Evolutionary conservation across 2,888 invertebrate species (phyloP).

Genomic region (Oxycera nigricornis): DNA sequence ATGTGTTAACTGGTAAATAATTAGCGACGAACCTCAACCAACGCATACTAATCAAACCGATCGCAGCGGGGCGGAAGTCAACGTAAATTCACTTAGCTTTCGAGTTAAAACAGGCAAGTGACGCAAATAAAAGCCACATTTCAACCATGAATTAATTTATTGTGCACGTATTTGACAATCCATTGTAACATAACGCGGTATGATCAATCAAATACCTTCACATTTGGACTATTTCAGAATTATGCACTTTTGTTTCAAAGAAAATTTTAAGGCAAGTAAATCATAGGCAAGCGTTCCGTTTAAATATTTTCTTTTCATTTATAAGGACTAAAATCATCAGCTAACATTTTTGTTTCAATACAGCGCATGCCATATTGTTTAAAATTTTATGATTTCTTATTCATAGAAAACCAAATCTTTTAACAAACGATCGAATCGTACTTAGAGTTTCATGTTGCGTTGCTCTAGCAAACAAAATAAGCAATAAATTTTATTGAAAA

Average conservation of each 20-base stretch:
- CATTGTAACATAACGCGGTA: slow-evolving; percentile 9
- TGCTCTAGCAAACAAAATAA: too few species aligned
- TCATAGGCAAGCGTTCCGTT: not conserved
- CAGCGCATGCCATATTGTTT: too few species aligned
- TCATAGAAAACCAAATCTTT: not conserved
- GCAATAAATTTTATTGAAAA: too few species aligned
- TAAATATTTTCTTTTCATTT: too few species aligned
- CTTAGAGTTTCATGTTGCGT: too few species aligned
- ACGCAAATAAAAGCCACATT: not conserved
- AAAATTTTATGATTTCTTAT: not conserved
- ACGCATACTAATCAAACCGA: too few species aligned
- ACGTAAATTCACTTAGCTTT: too few species aligned
- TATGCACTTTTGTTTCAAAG: not conserved
- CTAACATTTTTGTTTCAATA: too few species aligned
- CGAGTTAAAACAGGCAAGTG: not conserved
- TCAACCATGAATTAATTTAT: slow-evolving; percentile 18
- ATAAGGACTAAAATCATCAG: too few species aligned
- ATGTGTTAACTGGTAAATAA: too few species aligned
- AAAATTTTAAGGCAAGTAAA: not conserved
- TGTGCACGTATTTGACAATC: slow-evolving; percentile 30
- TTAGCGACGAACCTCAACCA: too few species aligned
- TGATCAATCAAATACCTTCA: not conserved
- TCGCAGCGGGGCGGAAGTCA: too few species aligned
- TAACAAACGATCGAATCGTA: not conserved
- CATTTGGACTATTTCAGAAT: not conserved